Conservation (phyloP, 1,140 invertebrate species). For the Drosophila yakuba region DNA sequence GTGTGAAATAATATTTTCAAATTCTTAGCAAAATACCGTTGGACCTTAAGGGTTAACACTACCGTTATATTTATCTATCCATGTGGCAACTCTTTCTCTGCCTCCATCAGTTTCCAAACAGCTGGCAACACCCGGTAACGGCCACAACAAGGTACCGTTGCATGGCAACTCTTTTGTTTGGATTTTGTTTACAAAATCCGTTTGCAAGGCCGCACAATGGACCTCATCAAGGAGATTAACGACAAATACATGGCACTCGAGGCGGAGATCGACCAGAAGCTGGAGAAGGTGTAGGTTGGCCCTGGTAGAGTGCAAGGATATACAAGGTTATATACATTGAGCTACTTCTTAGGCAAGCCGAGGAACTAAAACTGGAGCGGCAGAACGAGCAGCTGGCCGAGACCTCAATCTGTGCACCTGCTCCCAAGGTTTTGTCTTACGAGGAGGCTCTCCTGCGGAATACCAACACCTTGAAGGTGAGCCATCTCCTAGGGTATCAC, state of each 20-base stretch:
- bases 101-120: background rate
- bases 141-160: constrained; percentile 35
- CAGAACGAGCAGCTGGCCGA: constrained; percentile 65
- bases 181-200: constrained; percentile 6
- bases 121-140: constrained; percentile 2
- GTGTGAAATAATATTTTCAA: background rate
- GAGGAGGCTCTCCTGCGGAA: constrained; percentile 75
- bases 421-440: constrained; percentile 64
- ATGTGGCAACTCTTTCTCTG: constrained; percentile 3
- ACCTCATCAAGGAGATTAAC: constrained; percentile 80
- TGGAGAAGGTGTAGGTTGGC: constrained; percentile 77
- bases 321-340: no score
- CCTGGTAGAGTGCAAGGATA: no score
- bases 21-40: no score
- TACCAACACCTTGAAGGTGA: constrained; percentile 74
- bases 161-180: constrained; percentile 48
- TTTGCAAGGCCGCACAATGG: constrained; percentile 54
- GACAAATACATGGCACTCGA: constrained; percentile 77
- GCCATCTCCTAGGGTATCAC: background rate
- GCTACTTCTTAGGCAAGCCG: constrained; percentile 52
- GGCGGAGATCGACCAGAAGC: constrained; percentile 72
- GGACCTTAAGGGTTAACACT: background rate
- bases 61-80: background rate
- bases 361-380: constrained; percentile 65
- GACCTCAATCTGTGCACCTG: constrained; percentile 29